Conservation (phyloP, 2,888 invertebrate genomes). For the Tipula helvola region DNA sequence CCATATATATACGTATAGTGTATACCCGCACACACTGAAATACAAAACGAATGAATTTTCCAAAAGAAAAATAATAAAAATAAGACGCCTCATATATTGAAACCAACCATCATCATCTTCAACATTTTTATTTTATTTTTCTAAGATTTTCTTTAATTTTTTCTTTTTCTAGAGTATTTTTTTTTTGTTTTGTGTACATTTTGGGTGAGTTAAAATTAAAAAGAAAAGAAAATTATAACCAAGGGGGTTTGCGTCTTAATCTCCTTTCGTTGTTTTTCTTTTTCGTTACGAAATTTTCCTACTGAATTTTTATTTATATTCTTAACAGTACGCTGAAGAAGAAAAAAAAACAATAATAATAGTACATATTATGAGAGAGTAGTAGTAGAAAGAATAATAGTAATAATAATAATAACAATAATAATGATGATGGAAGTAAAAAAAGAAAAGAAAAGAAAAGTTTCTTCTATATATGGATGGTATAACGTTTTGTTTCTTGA, state of each 20-base stretch:
- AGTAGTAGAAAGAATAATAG: background rate
- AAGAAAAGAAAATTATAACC: background rate
- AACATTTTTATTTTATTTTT: background rate
- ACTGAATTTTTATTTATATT: background rate
- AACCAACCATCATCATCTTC: background rate
- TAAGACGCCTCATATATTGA: constrained; percentile 4
- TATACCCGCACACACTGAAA: background rate
- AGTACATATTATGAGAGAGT: background rate
- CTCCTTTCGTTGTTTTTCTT: background rate
- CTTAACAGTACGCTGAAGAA: background rate
- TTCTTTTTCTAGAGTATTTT: background rate
- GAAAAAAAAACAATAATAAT: background rate
- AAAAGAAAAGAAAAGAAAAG: background rate
- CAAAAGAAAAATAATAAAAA: background rate
- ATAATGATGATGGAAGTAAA: background rate
- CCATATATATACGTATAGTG: background rate
- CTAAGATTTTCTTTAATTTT: background rate
- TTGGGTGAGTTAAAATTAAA: constrained; percentile 4
- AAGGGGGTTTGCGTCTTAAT: constrained; percentile 4
- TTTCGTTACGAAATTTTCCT: background rate
- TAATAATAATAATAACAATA: background rate
- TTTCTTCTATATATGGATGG: background rate
- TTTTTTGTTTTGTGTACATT: background rate
- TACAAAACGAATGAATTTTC: background rate
- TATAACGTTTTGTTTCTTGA: background rate